phyloP scores from a whole-genome alignment of 2,888 invertebrate species.

The Hypolimnas misippus region DNA sequence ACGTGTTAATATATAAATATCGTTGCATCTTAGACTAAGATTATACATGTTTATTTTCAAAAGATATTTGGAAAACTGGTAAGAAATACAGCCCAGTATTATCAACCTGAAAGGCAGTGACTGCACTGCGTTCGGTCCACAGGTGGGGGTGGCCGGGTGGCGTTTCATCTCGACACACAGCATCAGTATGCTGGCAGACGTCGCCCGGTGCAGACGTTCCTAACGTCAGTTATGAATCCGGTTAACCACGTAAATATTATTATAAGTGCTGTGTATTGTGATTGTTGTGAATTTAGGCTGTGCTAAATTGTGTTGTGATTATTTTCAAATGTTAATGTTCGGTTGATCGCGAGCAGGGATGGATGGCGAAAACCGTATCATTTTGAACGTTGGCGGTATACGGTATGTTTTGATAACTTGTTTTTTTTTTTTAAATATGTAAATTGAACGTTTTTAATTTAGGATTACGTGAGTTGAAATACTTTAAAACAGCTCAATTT shows the following conservation, averaged over 20 bases:
- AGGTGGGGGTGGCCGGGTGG: constrained; percentile 69
- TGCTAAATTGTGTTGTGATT: constrained; percentile 36
- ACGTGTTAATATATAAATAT: too few relatives aligned
- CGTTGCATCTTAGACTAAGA: too few relatives aligned
- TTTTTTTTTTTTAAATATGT: background rate
- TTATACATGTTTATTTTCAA: background rate
- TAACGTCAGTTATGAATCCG: background rate
- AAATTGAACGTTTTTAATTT: too few relatives aligned
- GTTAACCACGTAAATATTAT: constrained; percentile 7
- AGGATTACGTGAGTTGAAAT: too few relatives aligned
- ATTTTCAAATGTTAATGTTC: constrained; percentile 45
- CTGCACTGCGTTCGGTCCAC: constrained; percentile 79
- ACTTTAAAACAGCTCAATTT: too few relatives aligned
- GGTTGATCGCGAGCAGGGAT: constrained; percentile 63
- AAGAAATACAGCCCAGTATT: background rate
- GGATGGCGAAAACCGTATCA: constrained; percentile 97
- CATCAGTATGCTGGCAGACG: constrained; percentile 22
- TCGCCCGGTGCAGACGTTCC: background rate
- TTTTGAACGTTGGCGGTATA: constrained; percentile 97
- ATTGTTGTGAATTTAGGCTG: constrained; percentile 40
- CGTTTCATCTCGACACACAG: constrained; percentile 46
- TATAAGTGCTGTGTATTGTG: constrained; percentile 38
- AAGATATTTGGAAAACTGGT: background rate
- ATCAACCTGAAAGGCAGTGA: constrained; percentile 47
- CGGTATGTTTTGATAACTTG: constrained; percentile 72